Base-by-base conservation (phyloP, 2,113 vertebrate species). In the Riparia riparia region DNA sequence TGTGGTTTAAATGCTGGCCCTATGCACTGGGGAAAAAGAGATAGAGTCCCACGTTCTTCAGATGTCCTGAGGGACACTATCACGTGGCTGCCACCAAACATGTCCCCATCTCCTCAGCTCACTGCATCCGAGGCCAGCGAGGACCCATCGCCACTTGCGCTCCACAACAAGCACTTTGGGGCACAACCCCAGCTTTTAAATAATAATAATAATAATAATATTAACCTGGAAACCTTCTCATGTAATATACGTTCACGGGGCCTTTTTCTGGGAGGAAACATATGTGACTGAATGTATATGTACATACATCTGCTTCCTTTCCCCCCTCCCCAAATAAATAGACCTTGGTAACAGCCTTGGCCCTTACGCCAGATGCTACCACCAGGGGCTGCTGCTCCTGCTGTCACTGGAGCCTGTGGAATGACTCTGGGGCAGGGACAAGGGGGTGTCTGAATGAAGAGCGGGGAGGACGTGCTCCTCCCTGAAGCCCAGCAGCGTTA, bases 291-390 rank as follows among this genome's bases (percentile, higher is more conserved):
- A 89, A 87, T 94, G 95, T 95, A 82, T n/a, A 45, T 96, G 95
- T 95, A 83, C 32, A 83, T 78, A 90, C 83, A 45, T 84, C 63
- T 57, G 49, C 95, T 78, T 76, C 88, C 44, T 76, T 49, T 53
- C 18, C 86, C 87, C 71, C 49, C 21, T 37, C 44, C 93, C 81
- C 63, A 15, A 96, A 97, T 97, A 97, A 97, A 97, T 0, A 80
- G 4, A 61, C 54, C 3, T 81, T 91, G 91, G 82, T 71, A 89
- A 93, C 65, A 3, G 60, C 4, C 54, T 37, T 61, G 42, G 49
- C 89, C n/a, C 15, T 6, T 7, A 3, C 0, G 1, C 4, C n/a
- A 4, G 2, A 5, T 51, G 42, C 26, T 39, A 0, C 1, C 2
- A 3, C 5, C 1, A n/a, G 14, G 37, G 37, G 66, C 26, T 2